These are phyloP conservation scores for Palythoa grandiflora DNA, from an alignment of 92 coral and sea anemone species.

Conservation along the genomic window DNA sequence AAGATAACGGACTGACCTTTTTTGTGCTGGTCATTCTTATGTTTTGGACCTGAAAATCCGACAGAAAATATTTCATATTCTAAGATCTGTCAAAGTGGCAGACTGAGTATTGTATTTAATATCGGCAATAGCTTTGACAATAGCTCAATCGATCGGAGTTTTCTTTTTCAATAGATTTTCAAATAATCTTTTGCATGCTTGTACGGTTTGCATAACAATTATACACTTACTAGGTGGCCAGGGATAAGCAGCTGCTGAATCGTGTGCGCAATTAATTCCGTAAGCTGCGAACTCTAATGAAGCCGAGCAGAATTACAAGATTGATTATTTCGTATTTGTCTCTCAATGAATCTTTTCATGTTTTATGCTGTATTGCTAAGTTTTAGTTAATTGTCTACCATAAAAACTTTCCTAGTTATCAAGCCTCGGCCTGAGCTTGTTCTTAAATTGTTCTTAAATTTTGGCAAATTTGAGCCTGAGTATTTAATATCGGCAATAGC, in stretches of 20 bases:
- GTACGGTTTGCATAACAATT: not conserved
- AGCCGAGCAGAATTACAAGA: not conserved
- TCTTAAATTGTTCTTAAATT: no score
- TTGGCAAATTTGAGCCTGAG: no score
- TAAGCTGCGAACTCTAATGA: not conserved
- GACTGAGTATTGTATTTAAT: not conserved
- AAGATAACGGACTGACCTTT: not conserved
- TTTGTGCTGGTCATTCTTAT: not conserved
- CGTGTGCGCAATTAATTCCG: not conserved
- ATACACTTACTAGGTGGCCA: not conserved
- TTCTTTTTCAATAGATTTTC: not conserved
- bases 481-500: not conserved
- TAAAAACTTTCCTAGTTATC: no score
- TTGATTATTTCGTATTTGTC: no score
- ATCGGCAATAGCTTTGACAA: no score
- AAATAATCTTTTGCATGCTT: not conserved
- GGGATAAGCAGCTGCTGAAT: not conserved
- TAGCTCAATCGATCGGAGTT: no score
- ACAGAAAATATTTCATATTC: not conserved
- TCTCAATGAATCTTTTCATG: no score
- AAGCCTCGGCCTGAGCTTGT: no score
- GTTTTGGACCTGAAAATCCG: slow-evolving; percentile 1
- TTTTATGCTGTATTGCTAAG: no score
- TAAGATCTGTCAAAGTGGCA: not conserved
- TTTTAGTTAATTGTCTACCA: no score